Evolutionary conservation across 2,888 invertebrate genomes (phyloP).

Genomic region (Papilio gigon): DNA sequence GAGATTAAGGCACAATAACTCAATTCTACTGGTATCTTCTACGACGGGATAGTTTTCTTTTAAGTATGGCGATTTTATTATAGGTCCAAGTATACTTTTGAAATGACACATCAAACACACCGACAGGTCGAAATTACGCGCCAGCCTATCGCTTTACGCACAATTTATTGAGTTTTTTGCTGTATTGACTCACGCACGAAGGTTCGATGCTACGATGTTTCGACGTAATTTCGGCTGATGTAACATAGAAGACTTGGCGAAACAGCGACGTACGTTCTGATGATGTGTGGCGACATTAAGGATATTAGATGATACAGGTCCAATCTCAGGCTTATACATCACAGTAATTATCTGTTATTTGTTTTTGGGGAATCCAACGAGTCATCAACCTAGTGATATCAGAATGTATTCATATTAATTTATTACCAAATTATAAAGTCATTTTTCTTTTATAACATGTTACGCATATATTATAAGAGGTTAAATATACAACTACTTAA

Average conservation of each 20-base stretch:
- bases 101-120: neutral
- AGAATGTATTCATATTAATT: too few relatives aligned
- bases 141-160: neutral
- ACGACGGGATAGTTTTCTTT: too few relatives aligned
- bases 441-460: too few relatives aligned
- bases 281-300: neutral
- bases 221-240: neutral
- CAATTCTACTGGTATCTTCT: too few relatives aligned
- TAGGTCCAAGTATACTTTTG: too few relatives aligned
- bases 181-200: neutral
- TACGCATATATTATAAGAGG: neutral
- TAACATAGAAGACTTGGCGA: neutral
- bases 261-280: neutral
- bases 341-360: neutral
- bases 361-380: neutral
- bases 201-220: neutral
- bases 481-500: slow-evolving; percentile 2
- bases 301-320: neutral
- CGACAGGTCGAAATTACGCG: neutral
- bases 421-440: too few relatives aligned
- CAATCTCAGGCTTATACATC: neutral
- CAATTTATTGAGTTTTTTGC: neutral
- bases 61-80: neutral
- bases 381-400: too few relatives aligned
- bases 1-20: neutral